Percentiles rank a stretch among this genome's conserved stretches.
These are phyloP conservation scores for Pectinophora gossypiella DNA, from an alignment of 1,140 invertebrate genomes.

Conservation along the genomic window DNA sequence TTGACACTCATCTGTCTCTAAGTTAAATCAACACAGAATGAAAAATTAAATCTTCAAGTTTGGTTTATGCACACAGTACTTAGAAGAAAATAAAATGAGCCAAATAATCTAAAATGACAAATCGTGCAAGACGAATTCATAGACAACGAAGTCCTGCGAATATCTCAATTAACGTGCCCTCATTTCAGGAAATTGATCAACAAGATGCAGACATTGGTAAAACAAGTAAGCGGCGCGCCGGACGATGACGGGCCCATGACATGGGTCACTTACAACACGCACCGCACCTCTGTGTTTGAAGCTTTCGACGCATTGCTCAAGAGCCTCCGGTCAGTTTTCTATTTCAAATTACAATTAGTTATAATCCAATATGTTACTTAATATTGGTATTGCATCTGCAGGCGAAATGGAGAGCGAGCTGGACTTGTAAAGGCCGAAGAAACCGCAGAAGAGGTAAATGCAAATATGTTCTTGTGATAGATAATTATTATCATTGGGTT, in stretches of 20 bases:
- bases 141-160: too few species aligned
- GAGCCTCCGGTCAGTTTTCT: background rate
- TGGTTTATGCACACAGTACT: too few species aligned
- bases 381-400: conserved; percentile 14
- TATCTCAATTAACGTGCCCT: too few species aligned
- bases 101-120: too few species aligned
- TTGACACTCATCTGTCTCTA: too few species aligned
- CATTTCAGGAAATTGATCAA: conserved; percentile 30
- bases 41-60: too few species aligned
- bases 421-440: conserved; percentile 24
- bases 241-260: conserved; percentile 32
- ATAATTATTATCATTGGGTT: too few species aligned
- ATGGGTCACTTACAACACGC: conserved; percentile 35
- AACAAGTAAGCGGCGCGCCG: conserved; percentile 25
- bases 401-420: conserved; percentile 37
- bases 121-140: too few species aligned
- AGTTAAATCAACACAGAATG: too few species aligned
- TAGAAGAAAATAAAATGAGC: too few species aligned
- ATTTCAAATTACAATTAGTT: background rate
- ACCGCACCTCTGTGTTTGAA: conserved; percentile 33
- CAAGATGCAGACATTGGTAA: conserved; percentile 31
- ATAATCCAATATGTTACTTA: too few species aligned
- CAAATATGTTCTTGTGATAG: too few species aligned
- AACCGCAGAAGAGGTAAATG: conserved; percentile 16
- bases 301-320: conserved; percentile 25